Evolutionary conservation across 2,888 invertebrate genomes (phyloP).

Genomic region (Amiota communis): DNA sequence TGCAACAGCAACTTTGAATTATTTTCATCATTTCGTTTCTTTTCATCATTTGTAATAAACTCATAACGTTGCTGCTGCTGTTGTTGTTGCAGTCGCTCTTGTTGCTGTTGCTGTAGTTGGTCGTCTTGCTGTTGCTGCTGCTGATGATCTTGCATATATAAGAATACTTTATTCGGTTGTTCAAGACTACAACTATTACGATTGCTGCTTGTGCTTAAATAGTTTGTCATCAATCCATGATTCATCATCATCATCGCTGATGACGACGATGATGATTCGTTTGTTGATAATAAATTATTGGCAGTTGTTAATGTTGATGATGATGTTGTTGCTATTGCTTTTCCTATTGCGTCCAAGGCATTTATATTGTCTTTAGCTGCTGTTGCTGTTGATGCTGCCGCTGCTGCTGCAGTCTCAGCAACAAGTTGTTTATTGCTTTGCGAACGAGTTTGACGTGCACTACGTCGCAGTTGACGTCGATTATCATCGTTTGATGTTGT

Average conservation of each 20-base stretch:
- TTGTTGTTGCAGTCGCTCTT: not conserved
- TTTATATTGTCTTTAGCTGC: not conserved
- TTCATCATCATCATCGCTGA: not conserved
- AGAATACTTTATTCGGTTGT: constrained; percentile 32
- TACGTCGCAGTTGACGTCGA: constrained; percentile 55
- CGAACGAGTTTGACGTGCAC: constrained; percentile 53
- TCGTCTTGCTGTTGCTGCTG: not conserved
- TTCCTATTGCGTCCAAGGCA: constrained; percentile 37
- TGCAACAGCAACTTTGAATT: constrained; percentile 42
- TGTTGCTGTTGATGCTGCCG: constrained; percentile 39
- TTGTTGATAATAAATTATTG: too few species aligned
- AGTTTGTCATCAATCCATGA: constrained; percentile 40
- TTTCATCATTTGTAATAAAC: not conserved
- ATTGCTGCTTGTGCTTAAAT: constrained; percentile 50
- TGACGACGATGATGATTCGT: not conserved
- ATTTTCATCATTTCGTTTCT: constrained; percentile 48
- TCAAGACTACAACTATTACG: constrained; percentile 34
- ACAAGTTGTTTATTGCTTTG: constrained; percentile 19
- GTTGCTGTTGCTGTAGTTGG: constrained; percentile 29
- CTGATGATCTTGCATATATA: constrained; percentile 31
- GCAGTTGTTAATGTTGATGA: constrained; percentile 24
- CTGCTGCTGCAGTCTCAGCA: constrained; percentile 27
- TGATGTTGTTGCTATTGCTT: constrained; percentile 30
- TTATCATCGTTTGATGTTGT: constrained; percentile 45
- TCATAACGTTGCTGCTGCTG: constrained; percentile 33